These are phyloP conservation scores for Cyphomyrus plagiostoma DNA, from an alignment of 2,113 vertebrate genomes.

Conservation along the genomic window DNA sequence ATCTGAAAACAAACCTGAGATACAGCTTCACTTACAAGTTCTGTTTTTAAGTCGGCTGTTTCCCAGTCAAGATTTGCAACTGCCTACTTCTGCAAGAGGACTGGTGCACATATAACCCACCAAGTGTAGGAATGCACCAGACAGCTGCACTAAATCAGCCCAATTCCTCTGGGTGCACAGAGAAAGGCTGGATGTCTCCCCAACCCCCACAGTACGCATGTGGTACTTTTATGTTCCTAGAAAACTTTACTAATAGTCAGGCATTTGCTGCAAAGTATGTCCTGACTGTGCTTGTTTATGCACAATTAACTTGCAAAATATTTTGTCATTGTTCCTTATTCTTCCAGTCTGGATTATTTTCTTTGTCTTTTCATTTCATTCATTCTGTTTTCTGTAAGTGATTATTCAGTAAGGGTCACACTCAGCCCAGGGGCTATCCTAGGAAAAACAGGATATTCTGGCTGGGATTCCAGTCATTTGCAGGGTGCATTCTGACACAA, in stretches of 20 bases:
- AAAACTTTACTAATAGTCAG: conserved; percentile 13
- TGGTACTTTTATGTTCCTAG: conserved; percentile 15
- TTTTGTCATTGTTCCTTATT: conserved; percentile 11
- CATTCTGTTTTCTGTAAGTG: background rate
- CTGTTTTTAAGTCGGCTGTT: background rate
- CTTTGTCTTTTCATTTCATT: background rate
- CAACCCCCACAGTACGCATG: conserved; percentile 23
- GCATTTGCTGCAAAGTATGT: conserved; percentile 32
- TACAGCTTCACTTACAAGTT: background rate
- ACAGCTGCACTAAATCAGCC: conserved; percentile 47
- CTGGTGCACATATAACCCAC: conserved; percentile 5
- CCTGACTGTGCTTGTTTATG: conserved; percentile 28
- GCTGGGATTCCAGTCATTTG: background rate
- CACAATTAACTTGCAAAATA: background rate
- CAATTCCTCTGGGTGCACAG: conserved; percentile 16
- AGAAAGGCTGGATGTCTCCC: conserved; percentile 22
- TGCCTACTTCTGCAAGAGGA: background rate
- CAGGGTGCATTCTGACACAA: background rate
- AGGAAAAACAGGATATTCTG: background rate
- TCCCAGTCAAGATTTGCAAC: background rate
- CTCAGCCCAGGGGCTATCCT: background rate
- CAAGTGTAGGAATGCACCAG: conserved; percentile 22
- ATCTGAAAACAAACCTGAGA: background rate
- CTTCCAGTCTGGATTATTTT: conserved; percentile 18
- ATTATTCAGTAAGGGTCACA: background rate